A percentile compares a stretch with the other conserved stretches of the same genome.
These are phyloP conservation scores for Cherax destructor DNA, from an alignment of 1,140 invertebrate species.

Conservation along the genomic window DNA sequence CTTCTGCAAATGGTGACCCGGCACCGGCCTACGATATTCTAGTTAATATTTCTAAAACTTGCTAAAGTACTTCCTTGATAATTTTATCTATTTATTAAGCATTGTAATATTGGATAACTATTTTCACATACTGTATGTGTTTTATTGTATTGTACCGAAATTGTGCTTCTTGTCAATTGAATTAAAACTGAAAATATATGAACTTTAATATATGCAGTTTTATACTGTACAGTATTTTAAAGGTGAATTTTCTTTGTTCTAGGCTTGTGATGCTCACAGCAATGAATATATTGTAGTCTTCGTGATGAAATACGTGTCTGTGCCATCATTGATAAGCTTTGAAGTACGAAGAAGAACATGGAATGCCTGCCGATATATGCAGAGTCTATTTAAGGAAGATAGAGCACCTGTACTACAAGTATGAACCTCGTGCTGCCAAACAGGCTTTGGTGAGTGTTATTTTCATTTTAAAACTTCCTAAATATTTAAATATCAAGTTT, in stretches of 20 bases:
- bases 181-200: not conserved
- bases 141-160: too few species aligned
- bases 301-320: slow-evolving; percentile 94
- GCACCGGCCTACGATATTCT: too few species aligned
- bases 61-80: too few species aligned
- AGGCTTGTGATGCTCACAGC: slow-evolving; percentile 91
- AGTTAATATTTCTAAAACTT: too few species aligned
- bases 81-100: too few species aligned
- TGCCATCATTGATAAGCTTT: slow-evolving; percentile 89
- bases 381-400: slow-evolving; percentile 97
- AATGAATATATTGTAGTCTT: slow-evolving; percentile 93
- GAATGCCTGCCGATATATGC: slow-evolving; percentile 87
- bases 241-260: slow-evolving; percentile 2
- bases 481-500: too few species aligned
- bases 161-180: not conserved
- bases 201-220: not conserved
- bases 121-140: too few species aligned
- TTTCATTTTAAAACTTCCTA: too few species aligned
- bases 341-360: slow-evolving; percentile 76
- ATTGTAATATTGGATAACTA: too few species aligned
- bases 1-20: too few species aligned
- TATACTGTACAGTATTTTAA: not conserved
- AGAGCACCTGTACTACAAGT: slow-evolving; percentile 99
- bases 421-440: slow-evolving; percentile 83
- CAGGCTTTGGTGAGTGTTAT: slow-evolving; percentile 59